Conservation (phyloP, 2,888 invertebrate genomes). For the Eubasilissa splendida region DNA sequence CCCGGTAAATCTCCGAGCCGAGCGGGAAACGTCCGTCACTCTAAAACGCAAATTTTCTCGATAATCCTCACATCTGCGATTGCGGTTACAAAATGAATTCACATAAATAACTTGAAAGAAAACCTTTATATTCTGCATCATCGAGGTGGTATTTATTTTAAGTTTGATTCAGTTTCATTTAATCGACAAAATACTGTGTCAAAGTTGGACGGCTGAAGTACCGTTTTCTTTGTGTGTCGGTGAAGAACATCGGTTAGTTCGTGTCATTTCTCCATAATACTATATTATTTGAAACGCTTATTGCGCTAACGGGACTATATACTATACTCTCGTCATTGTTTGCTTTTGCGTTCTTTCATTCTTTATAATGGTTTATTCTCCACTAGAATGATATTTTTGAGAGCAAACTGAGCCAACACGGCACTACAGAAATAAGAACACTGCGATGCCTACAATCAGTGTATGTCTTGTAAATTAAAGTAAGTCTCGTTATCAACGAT, state of each 20-base stretch:
- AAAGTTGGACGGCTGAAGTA: background rate
- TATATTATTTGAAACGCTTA: too few species aligned
- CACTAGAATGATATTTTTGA: too few species aligned
- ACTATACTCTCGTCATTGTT: too few species aligned
- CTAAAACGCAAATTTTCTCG: slow-evolving; percentile 11
- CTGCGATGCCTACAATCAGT: background rate
- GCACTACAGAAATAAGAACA: too few species aligned
- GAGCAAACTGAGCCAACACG: too few species aligned
- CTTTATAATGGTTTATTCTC: too few species aligned
- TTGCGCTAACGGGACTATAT: too few species aligned
- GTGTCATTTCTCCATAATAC: too few species aligned
- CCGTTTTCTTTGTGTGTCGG: slow-evolving; percentile 17
- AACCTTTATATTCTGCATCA: too few species aligned
- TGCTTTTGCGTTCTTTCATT: too few species aligned
- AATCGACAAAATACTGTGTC: background rate
- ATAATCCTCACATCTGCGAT: background rate
- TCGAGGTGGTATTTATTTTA: background rate
- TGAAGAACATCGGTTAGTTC: background rate
- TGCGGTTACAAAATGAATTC: slow-evolving; percentile 7
- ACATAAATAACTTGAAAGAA: background rate
- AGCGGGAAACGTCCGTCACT: slow-evolving; percentile 8
- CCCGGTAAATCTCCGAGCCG: slow-evolving; percentile 17
- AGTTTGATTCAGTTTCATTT: slow-evolving; percentile 1
- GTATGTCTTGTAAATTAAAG: background rate
- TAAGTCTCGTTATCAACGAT: too few species aligned